These are phyloP conservation scores for Brachyrhaphis roseni DNA, from an alignment of 2,797 vertebrate genomes.

Conservation along the genomic window DNA sequence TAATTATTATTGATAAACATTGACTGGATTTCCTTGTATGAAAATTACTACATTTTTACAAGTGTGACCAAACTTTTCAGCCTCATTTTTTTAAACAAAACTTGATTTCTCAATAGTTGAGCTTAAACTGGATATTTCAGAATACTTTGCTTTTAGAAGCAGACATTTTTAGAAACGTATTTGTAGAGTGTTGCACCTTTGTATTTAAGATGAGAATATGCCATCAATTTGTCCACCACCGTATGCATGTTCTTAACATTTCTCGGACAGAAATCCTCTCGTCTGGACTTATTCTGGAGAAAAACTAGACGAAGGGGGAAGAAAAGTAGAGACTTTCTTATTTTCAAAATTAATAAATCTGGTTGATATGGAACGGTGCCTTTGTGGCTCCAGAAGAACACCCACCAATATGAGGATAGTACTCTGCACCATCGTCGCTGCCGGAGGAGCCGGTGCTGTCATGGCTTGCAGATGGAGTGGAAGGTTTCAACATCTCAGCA, in stretches of 20 bases:
- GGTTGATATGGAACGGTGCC: neutral
- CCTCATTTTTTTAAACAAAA: neutral
- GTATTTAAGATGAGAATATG: conserved; percentile 91
- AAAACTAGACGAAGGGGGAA: conserved; percentile 80
- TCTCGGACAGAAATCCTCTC: conserved; percentile 89
- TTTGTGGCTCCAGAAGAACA: neutral
- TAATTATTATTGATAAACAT: neutral
- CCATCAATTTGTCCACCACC: conserved; percentile 89
- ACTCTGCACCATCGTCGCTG: conserved; percentile 87
- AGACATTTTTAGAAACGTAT: neutral
- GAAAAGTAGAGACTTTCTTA: neutral
- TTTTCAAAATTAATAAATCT: neutral
- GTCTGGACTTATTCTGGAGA: conserved; percentile 89
- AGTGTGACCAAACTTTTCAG: neutral
- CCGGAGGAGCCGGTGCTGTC: conserved; percentile 87
- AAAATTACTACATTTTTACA: neutral
- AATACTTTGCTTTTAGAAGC: neutral
- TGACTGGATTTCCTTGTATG: neutral
- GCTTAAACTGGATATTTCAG: neutral
- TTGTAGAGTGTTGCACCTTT: conserved; percentile 74
- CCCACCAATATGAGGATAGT: conserved; percentile 91
- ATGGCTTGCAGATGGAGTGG: conserved; percentile 89
- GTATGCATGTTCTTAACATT: conserved; percentile 90
- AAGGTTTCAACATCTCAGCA: conserved; percentile 94
- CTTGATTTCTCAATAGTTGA: neutral